Evolutionary conservation across 1,140 invertebrate species (phyloP).

Genomic region (Acromyrmex charruanus): DNA sequence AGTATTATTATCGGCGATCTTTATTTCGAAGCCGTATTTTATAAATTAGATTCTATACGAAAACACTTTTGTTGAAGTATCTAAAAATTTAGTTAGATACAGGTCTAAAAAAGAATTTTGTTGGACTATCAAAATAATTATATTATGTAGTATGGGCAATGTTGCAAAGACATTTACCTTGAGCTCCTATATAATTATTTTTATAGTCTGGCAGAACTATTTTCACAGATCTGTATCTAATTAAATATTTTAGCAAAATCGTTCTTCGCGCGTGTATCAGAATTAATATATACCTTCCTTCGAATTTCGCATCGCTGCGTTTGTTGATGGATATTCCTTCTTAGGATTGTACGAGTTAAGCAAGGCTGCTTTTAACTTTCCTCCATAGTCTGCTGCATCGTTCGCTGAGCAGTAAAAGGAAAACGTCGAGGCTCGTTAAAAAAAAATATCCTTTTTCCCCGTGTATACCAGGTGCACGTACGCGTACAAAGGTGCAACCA

Average conservation of each 20-base stretch:
- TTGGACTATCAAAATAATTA: too few relatives aligned
- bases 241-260: too few relatives aligned
- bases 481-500: constrained; percentile 50
- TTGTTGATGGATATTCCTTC: constrained; percentile 30
- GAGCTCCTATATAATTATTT: too few relatives aligned
- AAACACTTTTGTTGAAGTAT: too few relatives aligned
- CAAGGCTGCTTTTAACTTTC: constrained; percentile 68
- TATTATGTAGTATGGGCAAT: too few relatives aligned
- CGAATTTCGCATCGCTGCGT: background rate
- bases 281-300: constrained; percentile 40
- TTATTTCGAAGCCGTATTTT: background rate
- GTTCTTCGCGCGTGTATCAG: background rate
- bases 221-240: too few relatives aligned
- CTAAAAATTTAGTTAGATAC: too few relatives aligned
- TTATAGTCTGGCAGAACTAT: too few relatives aligned
- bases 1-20: background rate
- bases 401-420: constrained; percentile 70
- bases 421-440: constrained; percentile 72
- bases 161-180: too few relatives aligned
- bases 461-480: constrained; percentile 51
- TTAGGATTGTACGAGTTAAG: constrained; percentile 23
- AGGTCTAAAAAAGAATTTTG: too few relatives aligned
- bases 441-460: constrained; percentile 61
- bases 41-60: background rate
- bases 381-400: constrained; percentile 45